Percentiles rank a stretch among this genome's conserved stretches.
Conservation (phyloP, 23 tunicate genomes). For the Oikopleura albicans region DNA sequence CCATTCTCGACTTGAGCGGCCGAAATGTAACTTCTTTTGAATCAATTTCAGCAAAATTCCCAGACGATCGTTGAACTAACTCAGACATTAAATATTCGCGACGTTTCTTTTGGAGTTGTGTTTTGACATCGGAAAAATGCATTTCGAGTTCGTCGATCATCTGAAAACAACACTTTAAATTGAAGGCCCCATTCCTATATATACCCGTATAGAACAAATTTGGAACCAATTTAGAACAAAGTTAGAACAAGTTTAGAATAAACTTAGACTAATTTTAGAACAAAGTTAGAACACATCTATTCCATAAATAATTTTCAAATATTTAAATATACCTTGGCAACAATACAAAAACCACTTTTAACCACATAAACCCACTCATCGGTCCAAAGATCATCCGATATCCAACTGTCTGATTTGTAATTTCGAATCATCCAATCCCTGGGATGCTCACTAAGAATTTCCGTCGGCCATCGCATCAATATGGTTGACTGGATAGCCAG, state of each 20-base stretch:
- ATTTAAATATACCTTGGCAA: conserved; percentile 13
- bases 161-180: no score
- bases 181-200: no score
- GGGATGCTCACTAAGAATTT: not conserved
- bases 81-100: not conserved
- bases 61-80: not conserved
- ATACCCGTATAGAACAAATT: no score
- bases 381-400: not conserved
- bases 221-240: no score
- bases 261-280: no score
- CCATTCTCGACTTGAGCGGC: conserved; percentile 1
- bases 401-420: conserved; percentile 17
- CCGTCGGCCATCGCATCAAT: not conserved
- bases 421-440: conserved; percentile 12
- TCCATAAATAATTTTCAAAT: no score
- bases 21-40: no score
- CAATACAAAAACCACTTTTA: not conserved
- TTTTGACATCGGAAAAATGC: not conserved
- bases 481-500: not conserved
- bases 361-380: conserved; percentile 14
- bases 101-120: not conserved
- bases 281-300: no score
- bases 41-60: no score
- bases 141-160: not conserved
- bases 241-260: no score